A percentile compares a stretch with the other conserved stretches of the same genome.
These are phyloP conservation scores for Thaleichthys pacificus DNA, from an alignment of 2,797 vertebrate species.

Conservation along the genomic window DNA sequence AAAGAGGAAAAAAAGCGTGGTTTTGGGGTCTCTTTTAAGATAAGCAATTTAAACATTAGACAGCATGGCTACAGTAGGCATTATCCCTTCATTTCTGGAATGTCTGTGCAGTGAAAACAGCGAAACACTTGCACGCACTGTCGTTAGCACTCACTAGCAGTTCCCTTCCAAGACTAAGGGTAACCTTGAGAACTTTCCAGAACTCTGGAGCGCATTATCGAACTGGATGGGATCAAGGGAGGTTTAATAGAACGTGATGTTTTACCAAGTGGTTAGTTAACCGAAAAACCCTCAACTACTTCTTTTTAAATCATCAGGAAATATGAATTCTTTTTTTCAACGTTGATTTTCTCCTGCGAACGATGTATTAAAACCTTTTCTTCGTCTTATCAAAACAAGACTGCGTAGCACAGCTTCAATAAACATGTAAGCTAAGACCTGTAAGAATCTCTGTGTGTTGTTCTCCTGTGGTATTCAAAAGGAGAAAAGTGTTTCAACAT, in stretches of 20 bases:
- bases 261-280: conserved; percentile 55
- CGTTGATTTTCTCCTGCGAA: conserved; percentile 23
- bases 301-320: conserved; percentile 39
- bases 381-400: neutral
- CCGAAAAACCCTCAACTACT: conserved; percentile 37
- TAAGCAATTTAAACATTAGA: conserved; percentile 70
- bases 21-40: conserved; percentile 62
- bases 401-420: neutral
- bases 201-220: conserved; percentile 69
- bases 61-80: conserved; percentile 60
- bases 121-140: conserved; percentile 46
- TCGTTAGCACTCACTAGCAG: conserved; percentile 49
- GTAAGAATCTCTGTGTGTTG: neutral
- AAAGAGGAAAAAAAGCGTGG: conserved; percentile 50
- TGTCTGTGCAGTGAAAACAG: conserved; percentile 48
- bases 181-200: conserved; percentile 65
- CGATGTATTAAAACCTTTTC: neutral
- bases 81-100: conserved; percentile 59
- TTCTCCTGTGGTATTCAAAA: neutral
- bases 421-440: neutral
- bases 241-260: conserved; percentile 62
- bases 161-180: conserved; percentile 48
- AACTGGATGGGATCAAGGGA: conserved; percentile 61
- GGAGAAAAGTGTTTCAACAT: neutral
- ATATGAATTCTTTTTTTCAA: conserved; percentile 23